Conservation (phyloP, 2,113 vertebrate genomes). For the Callionymus lyra region DNA sequence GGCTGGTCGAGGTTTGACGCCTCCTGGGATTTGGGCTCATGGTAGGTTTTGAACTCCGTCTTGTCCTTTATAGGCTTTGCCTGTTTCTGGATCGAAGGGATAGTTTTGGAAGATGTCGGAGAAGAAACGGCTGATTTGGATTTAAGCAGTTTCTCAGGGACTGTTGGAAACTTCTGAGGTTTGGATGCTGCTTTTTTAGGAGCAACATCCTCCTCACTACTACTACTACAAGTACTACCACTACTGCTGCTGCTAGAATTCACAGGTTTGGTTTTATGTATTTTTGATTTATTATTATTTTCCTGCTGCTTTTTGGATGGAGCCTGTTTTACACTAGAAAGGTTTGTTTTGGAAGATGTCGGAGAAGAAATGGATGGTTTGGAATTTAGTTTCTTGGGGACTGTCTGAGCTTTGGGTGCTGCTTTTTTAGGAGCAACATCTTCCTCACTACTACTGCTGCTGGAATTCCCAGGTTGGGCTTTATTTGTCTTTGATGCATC, state of each 20-base stretch:
- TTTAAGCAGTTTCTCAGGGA: too few species aligned
- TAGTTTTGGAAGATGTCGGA: too few species aligned
- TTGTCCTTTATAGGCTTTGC: too few species aligned
- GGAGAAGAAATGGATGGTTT: slow-evolving; percentile 4
- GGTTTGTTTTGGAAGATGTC: not conserved
- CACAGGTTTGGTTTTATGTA: slow-evolving; percentile 13
- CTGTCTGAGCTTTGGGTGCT: slow-evolving; percentile 13
- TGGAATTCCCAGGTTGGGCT: slow-evolving; percentile 29
- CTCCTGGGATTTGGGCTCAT: too few species aligned
- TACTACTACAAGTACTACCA: slow-evolving; percentile 20
- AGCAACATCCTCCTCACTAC: slow-evolving; percentile 29
- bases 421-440: slow-evolving; percentile 20
- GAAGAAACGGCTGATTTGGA: too few species aligned
- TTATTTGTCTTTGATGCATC: slow-evolving; percentile 2
- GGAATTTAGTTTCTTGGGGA: too few species aligned
- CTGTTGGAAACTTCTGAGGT: not conserved
- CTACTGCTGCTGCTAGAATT: slow-evolving; percentile 36
- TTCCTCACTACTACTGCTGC: slow-evolving; percentile 37
- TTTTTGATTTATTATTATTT: slow-evolving; percentile 6
- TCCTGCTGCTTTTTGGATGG: slow-evolving; percentile 19
- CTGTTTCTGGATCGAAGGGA: too few species aligned
- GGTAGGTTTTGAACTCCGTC: too few species aligned
- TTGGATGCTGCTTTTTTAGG: slow-evolving; percentile 25
- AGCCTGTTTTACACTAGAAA: too few species aligned
- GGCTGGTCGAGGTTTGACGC: too few species aligned